Base-by-base conservation (phyloP, 2,888 invertebrate species). In the Morpho deidamia region DNA sequence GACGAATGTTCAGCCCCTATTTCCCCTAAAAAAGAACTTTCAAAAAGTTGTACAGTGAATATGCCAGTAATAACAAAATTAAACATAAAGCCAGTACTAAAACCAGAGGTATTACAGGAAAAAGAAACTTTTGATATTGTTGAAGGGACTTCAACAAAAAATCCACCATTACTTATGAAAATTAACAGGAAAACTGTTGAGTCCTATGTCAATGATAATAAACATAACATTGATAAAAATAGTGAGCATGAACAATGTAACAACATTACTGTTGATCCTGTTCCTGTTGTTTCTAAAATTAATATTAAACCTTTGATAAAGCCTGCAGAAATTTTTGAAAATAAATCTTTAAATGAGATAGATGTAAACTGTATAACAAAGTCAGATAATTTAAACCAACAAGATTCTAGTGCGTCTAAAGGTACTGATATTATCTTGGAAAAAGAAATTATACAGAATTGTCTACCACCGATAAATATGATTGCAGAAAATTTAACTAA, bases 71-170 rank as follows among this genome's bases (percentile, higher is more conserved):
- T 89, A 11, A 83, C 86, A 53, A 90, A 87, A 70, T 63, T 89
- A 51, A 85, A 86, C 63, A 91, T 91, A 50, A 91, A 91, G 71
- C 90, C 91, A 44, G 74, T 91, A 49, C 59, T 89, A 9, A 90
- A 88, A 70, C 90, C 88, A 43, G 83, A 82, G 42, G 82, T 83
- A 54, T 48, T 56, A 48, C 76, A 75, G 35, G 53, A 64, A 41
- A 79, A 74, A 67, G 40, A 44, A 44, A 71, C 67, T 62, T 37
- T 40, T 14, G 48, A 76, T 56, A 74, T 79, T 10, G 58, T 48
- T 63, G 75, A 69, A 44, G 84, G 81, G 40, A 72, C 69, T 51
- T 45, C 63, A 43, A 47, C 61, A 8, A 87, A 84, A 68, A 78
- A 88, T 68, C 87, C 86, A 51, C 86, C 87, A 42, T 70, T 88